A percentile compares a stretch with the other conserved stretches of the same genome.
Conservation (phyloP, 2,113 vertebrate genomes). For the Camelus bactrianus region DNA sequence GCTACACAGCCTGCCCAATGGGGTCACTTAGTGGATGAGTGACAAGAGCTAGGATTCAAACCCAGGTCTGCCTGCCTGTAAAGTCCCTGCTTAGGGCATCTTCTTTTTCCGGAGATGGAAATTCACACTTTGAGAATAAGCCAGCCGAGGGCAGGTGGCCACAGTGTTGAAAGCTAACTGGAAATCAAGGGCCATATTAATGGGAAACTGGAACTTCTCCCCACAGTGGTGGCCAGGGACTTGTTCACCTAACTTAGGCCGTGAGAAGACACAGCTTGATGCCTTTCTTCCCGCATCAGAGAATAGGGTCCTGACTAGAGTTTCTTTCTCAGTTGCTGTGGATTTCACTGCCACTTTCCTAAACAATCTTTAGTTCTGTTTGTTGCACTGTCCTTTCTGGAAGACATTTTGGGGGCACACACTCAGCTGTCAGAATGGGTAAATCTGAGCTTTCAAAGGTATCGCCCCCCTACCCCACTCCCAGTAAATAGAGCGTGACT, state of each 20-base stretch:
- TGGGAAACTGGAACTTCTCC: neutral
- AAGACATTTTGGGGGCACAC: neutral
- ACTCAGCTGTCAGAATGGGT: neutral
- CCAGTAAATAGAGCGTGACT: neutral
- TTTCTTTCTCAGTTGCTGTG: neutral
- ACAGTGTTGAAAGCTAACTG: neutral
- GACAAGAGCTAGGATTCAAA: neutral
- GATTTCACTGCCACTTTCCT: neutral
- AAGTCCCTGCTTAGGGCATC: neutral
- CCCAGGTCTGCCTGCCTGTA: neutral
- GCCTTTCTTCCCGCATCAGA: neutral
- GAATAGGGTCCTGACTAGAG: neutral
- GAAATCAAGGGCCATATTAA: neutral
- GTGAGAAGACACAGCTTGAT: fast-evolving
- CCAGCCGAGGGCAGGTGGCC: neutral
- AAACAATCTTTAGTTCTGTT: neutral
- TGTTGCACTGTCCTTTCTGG: neutral
- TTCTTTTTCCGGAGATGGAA: neutral
- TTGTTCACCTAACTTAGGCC: neutral
- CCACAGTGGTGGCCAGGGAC: neutral
- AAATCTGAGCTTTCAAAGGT: neutral
- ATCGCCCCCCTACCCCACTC: fast-evolving
- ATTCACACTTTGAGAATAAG: neutral
- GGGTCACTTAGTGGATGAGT: neutral
- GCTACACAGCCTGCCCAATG: neutral